A percentile compares a stretch with the other conserved stretches of the same genome.
phyloP scores from a whole-genome alignment of 2,797 vertebrate genomes.

The Morus bassanus region DNA sequence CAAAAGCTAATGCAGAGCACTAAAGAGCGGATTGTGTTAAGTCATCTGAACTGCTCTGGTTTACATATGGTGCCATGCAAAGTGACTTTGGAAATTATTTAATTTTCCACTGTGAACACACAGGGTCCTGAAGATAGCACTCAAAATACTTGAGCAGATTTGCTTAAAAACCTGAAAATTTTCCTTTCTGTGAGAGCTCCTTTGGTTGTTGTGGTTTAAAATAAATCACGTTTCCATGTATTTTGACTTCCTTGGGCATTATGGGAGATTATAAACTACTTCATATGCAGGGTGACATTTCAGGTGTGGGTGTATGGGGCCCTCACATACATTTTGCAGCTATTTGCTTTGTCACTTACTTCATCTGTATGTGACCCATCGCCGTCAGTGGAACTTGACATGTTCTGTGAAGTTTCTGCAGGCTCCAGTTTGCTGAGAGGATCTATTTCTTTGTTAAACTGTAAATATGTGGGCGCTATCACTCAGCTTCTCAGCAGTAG shows the following conservation, averaged over 20 bases:
- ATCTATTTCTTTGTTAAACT: background rate
- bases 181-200: background rate
- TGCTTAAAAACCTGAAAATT: background rate
- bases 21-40: background rate
- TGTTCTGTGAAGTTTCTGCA: background rate
- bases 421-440: background rate
- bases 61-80: background rate
- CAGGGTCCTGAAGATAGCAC: background rate
- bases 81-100: background rate
- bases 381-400: background rate
- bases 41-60: background rate
- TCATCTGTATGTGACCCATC: background rate
- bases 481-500: background rate
- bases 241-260: conserved; percentile 7
- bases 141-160: background rate
- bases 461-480: background rate
- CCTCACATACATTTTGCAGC: background rate
- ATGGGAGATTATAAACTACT: background rate
- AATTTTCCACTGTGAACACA: background rate
- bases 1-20: background rate
- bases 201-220: background rate
- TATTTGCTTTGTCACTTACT: conserved; percentile 26
- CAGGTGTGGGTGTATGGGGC: conserved; percentile 5
- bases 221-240: conserved; percentile 5
- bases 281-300: conserved; percentile 17